phyloP scores from a whole-genome alignment of 2,797 vertebrate species.

The Rhinophrynus dorsalis region DNA sequence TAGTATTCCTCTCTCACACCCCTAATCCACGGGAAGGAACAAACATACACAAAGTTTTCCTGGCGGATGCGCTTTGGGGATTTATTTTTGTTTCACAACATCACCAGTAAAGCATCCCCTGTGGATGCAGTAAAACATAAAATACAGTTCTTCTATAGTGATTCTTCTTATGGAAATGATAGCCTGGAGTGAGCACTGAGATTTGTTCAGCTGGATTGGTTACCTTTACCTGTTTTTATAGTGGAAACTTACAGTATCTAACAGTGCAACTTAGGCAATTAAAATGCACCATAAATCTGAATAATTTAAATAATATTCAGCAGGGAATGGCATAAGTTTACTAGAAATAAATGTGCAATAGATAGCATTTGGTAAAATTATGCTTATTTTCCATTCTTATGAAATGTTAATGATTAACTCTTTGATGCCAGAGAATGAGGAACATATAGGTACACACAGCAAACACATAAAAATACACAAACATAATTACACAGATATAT shows the following conservation, averaged over 20 bases:
- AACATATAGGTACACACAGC: too few species aligned
- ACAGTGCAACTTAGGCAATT: not conserved
- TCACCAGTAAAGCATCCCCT: slow-evolving; percentile 8
- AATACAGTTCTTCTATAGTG: not conserved
- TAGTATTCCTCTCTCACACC: not conserved
- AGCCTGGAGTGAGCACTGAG: not conserved
- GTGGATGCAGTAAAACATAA: slow-evolving; percentile 1
- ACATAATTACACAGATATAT: too few species aligned
- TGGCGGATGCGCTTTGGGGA: not conserved
- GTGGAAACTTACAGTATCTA: not conserved
- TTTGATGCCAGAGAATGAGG: too few species aligned
- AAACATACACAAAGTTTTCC: not conserved
- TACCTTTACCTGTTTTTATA: not conserved
- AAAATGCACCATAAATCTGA: not conserved
- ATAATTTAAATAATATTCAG: not conserved
- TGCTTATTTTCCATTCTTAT: too few species aligned
- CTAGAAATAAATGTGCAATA: not conserved
- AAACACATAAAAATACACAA: too few species aligned
- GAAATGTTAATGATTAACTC: not conserved
- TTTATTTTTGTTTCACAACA: slow-evolving; percentile 1
- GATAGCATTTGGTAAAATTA: too few species aligned
- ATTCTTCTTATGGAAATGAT: not conserved
- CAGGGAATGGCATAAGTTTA: not conserved
- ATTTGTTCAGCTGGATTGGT: not conserved
- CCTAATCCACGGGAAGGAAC: not conserved